Conservation (phyloP, 2,888 invertebrate species). For the Atethmia centrago region DNA sequence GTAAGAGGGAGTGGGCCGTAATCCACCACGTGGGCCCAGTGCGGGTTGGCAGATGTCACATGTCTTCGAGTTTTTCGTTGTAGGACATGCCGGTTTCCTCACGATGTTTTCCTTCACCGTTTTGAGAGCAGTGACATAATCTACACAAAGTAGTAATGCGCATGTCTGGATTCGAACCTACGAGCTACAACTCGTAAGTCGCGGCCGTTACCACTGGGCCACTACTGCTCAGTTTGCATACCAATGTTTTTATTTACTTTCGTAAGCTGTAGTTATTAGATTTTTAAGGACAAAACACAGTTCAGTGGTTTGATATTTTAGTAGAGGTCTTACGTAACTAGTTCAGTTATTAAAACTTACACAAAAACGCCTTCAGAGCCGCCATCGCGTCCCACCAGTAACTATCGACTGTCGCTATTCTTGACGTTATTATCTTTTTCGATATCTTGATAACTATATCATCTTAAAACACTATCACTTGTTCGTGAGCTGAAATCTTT, state of each 20-base stretch:
- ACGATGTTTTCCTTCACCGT: too few species aligned
- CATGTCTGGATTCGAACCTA: too few species aligned
- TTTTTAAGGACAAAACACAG: background rate
- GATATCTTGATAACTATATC: constrained; percentile 52
- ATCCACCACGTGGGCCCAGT: too few species aligned
- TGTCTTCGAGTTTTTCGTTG: too few species aligned
- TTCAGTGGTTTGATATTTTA: background rate
- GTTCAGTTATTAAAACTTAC: constrained; percentile 67
- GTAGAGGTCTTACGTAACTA: constrained; percentile 5
- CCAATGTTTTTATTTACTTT: background rate
- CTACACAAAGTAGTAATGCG: too few species aligned
- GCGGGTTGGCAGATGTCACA: too few species aligned
- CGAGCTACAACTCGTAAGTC: too few species aligned
- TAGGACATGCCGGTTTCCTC: too few species aligned
- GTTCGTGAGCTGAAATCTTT: constrained; percentile 30
- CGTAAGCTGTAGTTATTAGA: background rate
- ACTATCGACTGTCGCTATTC: constrained; percentile 63
- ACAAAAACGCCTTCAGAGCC: constrained; percentile 73
- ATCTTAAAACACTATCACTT: constrained; percentile 59
- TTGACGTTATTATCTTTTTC: constrained; percentile 50
- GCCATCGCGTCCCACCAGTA: constrained; percentile 72
- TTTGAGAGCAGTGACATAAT: too few species aligned
- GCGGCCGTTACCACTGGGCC: too few species aligned
- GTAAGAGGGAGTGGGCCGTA: too few species aligned
- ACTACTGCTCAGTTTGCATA: too few species aligned